Base-by-base conservation (phyloP, 92 coral and sea anemone genomes). In the Epizoanthus fatuus region DNA sequence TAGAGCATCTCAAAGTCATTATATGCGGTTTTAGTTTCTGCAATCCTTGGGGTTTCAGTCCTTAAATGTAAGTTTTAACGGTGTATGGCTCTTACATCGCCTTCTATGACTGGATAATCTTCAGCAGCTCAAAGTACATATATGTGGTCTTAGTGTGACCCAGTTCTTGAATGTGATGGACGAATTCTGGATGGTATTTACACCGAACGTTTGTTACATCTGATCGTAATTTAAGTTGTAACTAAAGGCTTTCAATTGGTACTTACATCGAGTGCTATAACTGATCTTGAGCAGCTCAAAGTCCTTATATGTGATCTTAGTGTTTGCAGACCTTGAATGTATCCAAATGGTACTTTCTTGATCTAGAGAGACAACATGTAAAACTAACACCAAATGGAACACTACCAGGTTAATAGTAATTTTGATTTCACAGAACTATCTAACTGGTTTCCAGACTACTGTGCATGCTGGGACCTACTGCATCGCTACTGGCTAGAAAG, bases 331-430 rank as follows among this genome's bases (percentile, higher is more conserved):
- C 99, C 99, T 84, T 71, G 84, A 56, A 97, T 88, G 51, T 89
- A 93, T 39, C 98, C 99, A 35, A 97, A 84, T 67, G 99, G 98
- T 15, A 95, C 92, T 84, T 97, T 95, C 81, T 92, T 91, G 13
- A 97, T 91, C 99, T 97, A 85, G 19, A 77, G 40, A 40, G 63
- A 80, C 4, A 16, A 81, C 25, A 25, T 25, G 0, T 4, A 0
- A 64, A 17, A 12, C 4, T 47, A 63, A 20, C 29, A 79, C 15
- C 13, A 37, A 80, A 29, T 32, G 8, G 35, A 29, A 29, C 35
- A 29, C 35, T 2, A 2, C 35, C 35, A 29, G 35, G 1, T 29
- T 29, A 29, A 29, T 29, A 1, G 35, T 16, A 39, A 16, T n/a
- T 10, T 29, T 15, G 13, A 29, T 64, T 10, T 25, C 9, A 64